Conservation (phyloP, 2,113 vertebrate genomes). For the Miniopterus natalensis region DNA sequence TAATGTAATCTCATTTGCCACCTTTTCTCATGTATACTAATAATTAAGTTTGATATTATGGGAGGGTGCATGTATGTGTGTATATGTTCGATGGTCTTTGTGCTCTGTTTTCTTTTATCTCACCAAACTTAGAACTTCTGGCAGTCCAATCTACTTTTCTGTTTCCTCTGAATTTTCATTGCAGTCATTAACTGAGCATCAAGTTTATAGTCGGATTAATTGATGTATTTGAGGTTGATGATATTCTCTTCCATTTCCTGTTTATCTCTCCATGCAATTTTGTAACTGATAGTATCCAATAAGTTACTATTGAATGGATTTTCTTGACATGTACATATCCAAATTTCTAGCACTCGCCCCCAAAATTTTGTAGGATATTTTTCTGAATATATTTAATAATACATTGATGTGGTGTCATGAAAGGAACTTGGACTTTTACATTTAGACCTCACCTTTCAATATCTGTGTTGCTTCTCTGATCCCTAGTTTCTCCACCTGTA, state of each 20-base stretch:
- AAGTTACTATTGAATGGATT: background rate
- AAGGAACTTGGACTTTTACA: conserved; percentile 31
- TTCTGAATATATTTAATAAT: background rate
- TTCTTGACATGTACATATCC: background rate
- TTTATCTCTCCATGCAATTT: background rate
- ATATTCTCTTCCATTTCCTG: background rate
- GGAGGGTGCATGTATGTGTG: background rate
- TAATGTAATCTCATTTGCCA: background rate
- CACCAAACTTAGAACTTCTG: background rate
- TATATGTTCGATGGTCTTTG: background rate
- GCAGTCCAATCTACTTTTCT: background rate
- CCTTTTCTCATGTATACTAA: background rate
- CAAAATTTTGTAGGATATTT: background rate
- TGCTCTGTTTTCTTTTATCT: background rate
- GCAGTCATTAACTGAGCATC: background rate
- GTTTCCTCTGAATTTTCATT: background rate
- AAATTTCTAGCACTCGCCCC: background rate
- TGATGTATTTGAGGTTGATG: background rate
- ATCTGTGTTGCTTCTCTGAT: background rate
- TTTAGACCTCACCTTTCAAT: background rate
- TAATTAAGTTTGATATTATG: background rate
- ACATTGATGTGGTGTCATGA: background rate
- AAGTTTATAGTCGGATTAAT: background rate
- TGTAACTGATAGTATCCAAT: background rate
- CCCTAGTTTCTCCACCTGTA: background rate